phyloP scores from a whole-genome alignment of 2,113 vertebrate species.

The Planiliza haematocheilus region DNA sequence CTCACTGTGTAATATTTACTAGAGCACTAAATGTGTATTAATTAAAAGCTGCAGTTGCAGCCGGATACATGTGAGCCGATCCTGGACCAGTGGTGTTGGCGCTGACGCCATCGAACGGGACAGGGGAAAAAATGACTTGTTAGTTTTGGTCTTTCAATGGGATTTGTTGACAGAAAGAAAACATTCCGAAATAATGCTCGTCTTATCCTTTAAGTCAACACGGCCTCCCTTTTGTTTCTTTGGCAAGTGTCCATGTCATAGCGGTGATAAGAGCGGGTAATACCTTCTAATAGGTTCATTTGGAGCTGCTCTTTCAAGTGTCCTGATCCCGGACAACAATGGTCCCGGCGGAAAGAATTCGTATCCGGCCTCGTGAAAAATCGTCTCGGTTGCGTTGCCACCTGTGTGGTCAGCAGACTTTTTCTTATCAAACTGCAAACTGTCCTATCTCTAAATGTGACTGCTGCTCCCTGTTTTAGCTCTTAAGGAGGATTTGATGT shows the following conservation, averaged over 20 bases:
- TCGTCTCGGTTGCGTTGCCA: background rate
- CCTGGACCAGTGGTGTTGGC: background rate
- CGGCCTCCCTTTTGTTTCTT: conserved; percentile 33
- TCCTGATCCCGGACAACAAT: conserved; percentile 40
- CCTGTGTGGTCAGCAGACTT: background rate
- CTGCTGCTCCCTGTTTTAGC: background rate
- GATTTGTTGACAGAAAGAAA: background rate
- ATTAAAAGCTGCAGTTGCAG: too few species aligned
- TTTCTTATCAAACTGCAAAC: too few species aligned
- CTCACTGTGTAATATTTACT: too few species aligned
- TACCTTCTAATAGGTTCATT: conserved; percentile 25
- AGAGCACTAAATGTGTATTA: too few species aligned
- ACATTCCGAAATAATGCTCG: background rate
- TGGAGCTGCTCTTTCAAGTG: conserved; percentile 29
- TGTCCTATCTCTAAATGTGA: background rate
- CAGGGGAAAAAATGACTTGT: too few species aligned
- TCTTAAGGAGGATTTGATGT: background rate
- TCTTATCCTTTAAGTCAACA: conserved; percentile 16
- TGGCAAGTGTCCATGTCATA: conserved; percentile 30
- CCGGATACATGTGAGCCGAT: too few species aligned
- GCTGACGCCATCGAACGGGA: too few species aligned
- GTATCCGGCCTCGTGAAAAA: background rate
- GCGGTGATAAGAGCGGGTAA: conserved; percentile 36
- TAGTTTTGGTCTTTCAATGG: background rate
- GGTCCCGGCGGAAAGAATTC: conserved; percentile 30